Conservation (phyloP, 2,113 vertebrate genomes). For the Ariopsis seemanni region DNA sequence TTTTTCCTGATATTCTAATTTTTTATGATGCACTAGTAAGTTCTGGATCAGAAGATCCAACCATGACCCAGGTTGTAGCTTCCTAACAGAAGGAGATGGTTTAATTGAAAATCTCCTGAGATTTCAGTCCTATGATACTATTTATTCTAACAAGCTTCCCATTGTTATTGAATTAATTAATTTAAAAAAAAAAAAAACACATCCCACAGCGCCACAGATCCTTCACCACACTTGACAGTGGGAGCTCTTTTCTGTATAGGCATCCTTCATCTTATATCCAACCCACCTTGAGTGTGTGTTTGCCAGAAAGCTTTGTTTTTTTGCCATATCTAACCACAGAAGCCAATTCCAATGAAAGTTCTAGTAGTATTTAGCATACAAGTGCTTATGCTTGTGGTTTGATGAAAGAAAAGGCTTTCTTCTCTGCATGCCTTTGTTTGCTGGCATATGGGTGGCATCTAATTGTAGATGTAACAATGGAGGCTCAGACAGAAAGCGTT, state of each 20-base stretch:
- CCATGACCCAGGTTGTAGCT: neutral
- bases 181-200: too few relatives aligned
- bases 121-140: neutral
- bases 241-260: neutral
- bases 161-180: neutral
- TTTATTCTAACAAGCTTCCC: neutral
- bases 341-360: neutral
- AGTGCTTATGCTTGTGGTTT: neutral
- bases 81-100: neutral
- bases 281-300: neutral
- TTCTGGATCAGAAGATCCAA: neutral
- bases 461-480: neutral
- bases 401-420: neutral
- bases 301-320: neutral
- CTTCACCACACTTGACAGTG: neutral
- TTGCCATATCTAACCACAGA: neutral
- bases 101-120: neutral
- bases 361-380: neutral
- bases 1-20: too few relatives aligned
- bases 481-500: neutral
- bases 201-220: neutral
- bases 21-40: neutral
- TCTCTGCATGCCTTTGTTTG: neutral
- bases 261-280: neutral
- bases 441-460: neutral